phyloP scores from a whole-genome alignment of 2,113 vertebrate species.

The Prunella fulvescens region DNA sequence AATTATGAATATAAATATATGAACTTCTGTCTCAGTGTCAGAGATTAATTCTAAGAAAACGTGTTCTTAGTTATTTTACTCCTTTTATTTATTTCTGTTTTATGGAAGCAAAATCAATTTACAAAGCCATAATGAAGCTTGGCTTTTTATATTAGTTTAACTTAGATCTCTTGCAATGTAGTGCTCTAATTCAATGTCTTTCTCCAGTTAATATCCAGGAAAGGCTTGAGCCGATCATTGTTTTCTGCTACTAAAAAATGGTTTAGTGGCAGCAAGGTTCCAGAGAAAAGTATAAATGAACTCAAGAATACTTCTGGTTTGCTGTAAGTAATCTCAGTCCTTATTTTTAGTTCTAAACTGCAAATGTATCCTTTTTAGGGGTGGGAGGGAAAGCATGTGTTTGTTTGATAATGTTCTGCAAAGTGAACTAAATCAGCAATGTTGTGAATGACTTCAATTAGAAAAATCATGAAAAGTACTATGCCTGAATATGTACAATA shows the following conservation, averaged over 20 bases:
- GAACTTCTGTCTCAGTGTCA: neutral
- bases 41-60: neutral
- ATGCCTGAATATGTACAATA: neutral
- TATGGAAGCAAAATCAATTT: neutral
- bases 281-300: slow-evolving; percentile 92
- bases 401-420: neutral
- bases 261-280: slow-evolving; percentile 95
- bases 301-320: slow-evolving; percentile 91
- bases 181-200: neutral
- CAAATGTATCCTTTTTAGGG: neutral
- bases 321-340: slow-evolving; percentile 79
- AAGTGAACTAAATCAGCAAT: neutral
- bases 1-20: neutral
- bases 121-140: neutral
- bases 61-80: neutral
- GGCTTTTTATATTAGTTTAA: neutral
- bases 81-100: neutral
- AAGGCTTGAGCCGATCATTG: slow-evolving; percentile 92
- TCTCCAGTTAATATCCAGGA: slow-evolving; percentile 91
- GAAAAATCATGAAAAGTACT: neutral
- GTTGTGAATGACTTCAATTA: neutral
- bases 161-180: neutral
- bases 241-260: slow-evolving; percentile 98
- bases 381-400: neutral
- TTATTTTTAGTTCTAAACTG: neutral